Evolutionary conservation across 2,888 invertebrate species (phyloP), one percentile per base, ranked within the genome.

Genomic region (Dugesia japonica): DNA sequence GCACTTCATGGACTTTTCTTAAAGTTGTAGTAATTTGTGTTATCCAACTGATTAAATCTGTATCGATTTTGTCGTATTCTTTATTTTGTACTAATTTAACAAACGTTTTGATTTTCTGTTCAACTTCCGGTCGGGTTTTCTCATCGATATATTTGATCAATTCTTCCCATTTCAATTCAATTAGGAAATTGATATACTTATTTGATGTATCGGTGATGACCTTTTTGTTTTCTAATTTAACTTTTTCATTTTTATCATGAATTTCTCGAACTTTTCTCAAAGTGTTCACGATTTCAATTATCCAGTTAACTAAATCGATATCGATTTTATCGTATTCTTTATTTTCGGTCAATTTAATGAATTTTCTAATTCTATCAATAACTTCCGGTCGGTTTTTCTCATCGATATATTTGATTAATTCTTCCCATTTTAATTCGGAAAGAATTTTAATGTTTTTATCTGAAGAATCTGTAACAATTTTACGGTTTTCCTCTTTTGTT

Each of bases 111-210:
- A 56, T 56, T 56, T 56, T 56, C 4, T 56, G 4, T 4, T 9
- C n/a, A 1, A 56, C 56, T 56, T 56, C 56, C 17, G 56, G 56
- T 20, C 56, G 4, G 17, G 4, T 23, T 4, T n/a, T 56, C n/a
- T 56, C 56, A 56, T 56, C 56, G 4, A 56, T 56, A n/a, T 56
- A 56, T 56, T 56, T 56, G 17, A 56, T n/a, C 23, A 56, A n/a
- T 56, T 56, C 56, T 56, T 56, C 56, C 56, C 56, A 56, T n/a
- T 56, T 56, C 56, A 56, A 23, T 20, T 56, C 56, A 56, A 13
- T 56, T 56, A 56, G 23, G 17, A 20, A 4, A 7, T 4, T n/a
- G n/a, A 56, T 56, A 23, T 56, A 56, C 23, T 56, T 56, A 20
- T n/a, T 56, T 56, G 56, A 56, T n/a, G 23, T 56, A 56, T 56